These are phyloP conservation scores for Ganaspis brasiliensis DNA, from an alignment of 2,888 invertebrate genomes.

Conservation along the genomic window DNA sequence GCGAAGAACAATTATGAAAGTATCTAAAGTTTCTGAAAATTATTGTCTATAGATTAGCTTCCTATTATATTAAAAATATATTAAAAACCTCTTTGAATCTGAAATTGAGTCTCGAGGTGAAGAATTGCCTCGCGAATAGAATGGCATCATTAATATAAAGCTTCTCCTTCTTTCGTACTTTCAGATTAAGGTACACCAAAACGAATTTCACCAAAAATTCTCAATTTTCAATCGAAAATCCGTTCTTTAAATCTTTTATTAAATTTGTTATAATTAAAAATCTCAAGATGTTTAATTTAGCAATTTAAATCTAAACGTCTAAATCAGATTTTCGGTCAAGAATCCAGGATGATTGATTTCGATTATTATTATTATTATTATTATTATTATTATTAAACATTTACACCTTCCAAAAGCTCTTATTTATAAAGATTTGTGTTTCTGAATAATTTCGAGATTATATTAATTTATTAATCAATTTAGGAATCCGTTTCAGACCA, in stretches of 20 bases:
- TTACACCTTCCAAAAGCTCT: not conserved
- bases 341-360: not conserved
- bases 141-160: slow-evolving; percentile 22
- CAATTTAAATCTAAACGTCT: too few relatives aligned
- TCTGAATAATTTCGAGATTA: too few relatives aligned
- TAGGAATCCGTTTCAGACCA: not conserved
- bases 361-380: not conserved
- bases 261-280: not conserved
- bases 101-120: slow-evolving; percentile 15
- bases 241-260: not conserved
- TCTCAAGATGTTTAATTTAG: too few relatives aligned
- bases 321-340: not conserved
- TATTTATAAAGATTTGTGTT: slow-evolving; percentile 12
- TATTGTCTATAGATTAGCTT: slow-evolving; percentile 32
- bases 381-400: slow-evolving; percentile 32
- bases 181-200: slow-evolving; percentile 32
- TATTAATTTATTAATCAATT: too few relatives aligned
- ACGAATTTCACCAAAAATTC: slow-evolving; percentile 21
- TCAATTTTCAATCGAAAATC: not conserved
- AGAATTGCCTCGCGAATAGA: slow-evolving; percentile 25
- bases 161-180: slow-evolving; percentile 42
- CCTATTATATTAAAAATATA: slow-evolving; percentile 1
- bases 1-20: slow-evolving; percentile 3
- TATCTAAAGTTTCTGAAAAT: not conserved
- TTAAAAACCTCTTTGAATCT: not conserved